These are phyloP conservation scores for Rallus crepitans DNA, from an alignment of 2,797 vertebrate species.

Conservation along the genomic window DNA sequence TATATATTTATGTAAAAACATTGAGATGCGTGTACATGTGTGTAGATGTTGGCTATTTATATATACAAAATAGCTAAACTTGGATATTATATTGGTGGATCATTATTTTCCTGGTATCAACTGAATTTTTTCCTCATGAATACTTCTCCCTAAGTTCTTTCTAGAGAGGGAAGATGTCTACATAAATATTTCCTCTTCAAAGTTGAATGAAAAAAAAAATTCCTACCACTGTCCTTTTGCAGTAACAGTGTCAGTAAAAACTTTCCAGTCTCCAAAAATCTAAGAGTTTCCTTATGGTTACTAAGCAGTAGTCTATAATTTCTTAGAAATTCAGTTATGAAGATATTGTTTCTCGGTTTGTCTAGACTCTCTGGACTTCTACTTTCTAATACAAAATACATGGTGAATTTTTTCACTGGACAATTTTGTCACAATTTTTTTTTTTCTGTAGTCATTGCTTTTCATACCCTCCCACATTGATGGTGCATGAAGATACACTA, in stretches of 20 bases:
- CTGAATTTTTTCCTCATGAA: not conserved
- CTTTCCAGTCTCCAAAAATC: not conserved
- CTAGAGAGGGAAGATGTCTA: not conserved
- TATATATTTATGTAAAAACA: too few relatives aligned
- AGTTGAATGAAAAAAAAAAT: not conserved
- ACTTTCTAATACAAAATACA: not conserved
- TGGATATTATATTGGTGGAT: not conserved
- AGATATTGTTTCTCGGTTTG: not conserved
- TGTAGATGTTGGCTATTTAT: not conserved
- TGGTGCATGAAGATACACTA: not conserved
- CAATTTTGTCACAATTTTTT: not conserved
- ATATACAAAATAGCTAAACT: not conserved
- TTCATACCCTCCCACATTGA: not conserved
- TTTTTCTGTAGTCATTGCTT: not conserved
- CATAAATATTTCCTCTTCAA: not conserved
- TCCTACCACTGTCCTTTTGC: not conserved
- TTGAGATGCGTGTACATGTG: fast-evolving
- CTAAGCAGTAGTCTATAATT: not conserved
- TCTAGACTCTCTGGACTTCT: not conserved
- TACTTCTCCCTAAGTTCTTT: not conserved
- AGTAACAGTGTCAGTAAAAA: not conserved
- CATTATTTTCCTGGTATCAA: not conserved
- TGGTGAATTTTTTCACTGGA: not conserved
- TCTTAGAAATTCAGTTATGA: not conserved
- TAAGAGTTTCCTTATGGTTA: not conserved